Evolutionary conservation across 2,888 invertebrate genomes (phyloP).

Genomic region (Choristoneura rosaceana): DNA sequence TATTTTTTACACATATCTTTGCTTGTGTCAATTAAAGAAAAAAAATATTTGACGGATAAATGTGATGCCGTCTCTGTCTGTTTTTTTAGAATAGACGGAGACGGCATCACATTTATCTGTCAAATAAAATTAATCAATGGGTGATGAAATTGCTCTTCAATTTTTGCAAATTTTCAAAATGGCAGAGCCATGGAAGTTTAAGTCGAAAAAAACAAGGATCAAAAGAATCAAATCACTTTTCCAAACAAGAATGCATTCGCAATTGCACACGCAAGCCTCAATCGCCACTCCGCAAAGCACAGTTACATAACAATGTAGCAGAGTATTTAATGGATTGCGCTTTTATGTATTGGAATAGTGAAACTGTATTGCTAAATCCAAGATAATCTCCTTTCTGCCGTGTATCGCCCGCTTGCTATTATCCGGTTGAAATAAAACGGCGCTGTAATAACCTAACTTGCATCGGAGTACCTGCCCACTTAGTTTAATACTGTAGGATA

Average conservation of each 20-base stretch:
- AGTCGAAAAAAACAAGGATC: background rate
- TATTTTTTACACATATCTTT: too few relatives aligned
- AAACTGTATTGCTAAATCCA: conserved; percentile 70
- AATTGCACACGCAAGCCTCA: background rate
- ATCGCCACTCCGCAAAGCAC: conserved; percentile 20
- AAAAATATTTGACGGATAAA: too few relatives aligned
- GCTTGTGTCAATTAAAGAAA: too few relatives aligned
- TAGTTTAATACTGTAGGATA: conserved; percentile 53
- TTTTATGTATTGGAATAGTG: conserved; percentile 66
- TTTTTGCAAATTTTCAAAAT: too few relatives aligned
- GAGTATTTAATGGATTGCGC: conserved; percentile 67
- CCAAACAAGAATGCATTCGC: background rate
- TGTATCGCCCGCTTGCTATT: conserved; percentile 65
- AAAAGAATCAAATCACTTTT: background rate
- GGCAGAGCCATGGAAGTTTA: too few relatives aligned
- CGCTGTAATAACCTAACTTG: conserved; percentile 71
- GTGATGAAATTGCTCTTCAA: too few relatives aligned
- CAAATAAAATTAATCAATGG: too few relatives aligned
- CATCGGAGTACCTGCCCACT: conserved; percentile 51
- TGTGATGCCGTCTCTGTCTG: too few relatives aligned
- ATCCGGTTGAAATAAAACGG: conserved; percentile 76
- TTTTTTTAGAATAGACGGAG: too few relatives aligned
- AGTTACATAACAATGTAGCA: conserved; percentile 33
- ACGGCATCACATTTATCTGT: too few relatives aligned
- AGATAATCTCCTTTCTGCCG: conserved; percentile 69